These are phyloP conservation scores for Oreortyx pictus DNA, from an alignment of 2,797 vertebrate species.

Conservation along the genomic window DNA sequence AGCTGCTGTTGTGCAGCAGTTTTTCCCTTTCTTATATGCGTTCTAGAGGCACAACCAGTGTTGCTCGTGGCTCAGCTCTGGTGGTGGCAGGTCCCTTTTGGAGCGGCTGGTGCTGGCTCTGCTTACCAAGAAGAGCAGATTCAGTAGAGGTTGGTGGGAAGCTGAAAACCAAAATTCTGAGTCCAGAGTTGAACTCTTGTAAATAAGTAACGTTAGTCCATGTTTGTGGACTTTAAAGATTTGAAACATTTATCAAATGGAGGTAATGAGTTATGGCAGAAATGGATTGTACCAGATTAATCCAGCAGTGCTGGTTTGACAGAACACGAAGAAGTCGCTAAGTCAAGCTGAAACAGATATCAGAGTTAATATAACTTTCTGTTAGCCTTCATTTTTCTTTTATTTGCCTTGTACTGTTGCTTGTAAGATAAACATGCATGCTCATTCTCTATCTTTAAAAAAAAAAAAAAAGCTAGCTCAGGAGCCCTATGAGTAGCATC, in stretches of 20 bases:
- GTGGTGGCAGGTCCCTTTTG: neutral
- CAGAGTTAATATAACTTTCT: neutral
- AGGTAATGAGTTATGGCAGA: neutral
- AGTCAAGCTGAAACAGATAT: neutral
- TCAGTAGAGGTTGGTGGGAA: neutral
- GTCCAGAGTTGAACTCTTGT: neutral
- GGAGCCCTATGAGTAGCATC: neutral
- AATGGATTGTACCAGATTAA: neutral
- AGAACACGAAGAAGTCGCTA: neutral
- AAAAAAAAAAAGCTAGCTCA: neutral
- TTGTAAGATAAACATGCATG: neutral
- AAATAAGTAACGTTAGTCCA: neutral
- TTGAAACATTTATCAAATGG: neutral
- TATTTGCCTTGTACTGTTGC: neutral
- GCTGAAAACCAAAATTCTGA: neutral
- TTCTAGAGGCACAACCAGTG: neutral
- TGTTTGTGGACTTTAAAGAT: neutral
- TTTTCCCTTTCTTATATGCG: neutral
- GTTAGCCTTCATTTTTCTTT: neutral
- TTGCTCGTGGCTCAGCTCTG: neutral
- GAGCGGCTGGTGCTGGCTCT: neutral
- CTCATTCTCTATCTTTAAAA: neutral
- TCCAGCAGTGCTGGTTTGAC: neutral
- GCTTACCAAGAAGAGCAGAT: neutral
- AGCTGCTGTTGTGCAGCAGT: neutral